Conservation (phyloP, 2,888 invertebrate species). For the Parnassius smintheus region DNA sequence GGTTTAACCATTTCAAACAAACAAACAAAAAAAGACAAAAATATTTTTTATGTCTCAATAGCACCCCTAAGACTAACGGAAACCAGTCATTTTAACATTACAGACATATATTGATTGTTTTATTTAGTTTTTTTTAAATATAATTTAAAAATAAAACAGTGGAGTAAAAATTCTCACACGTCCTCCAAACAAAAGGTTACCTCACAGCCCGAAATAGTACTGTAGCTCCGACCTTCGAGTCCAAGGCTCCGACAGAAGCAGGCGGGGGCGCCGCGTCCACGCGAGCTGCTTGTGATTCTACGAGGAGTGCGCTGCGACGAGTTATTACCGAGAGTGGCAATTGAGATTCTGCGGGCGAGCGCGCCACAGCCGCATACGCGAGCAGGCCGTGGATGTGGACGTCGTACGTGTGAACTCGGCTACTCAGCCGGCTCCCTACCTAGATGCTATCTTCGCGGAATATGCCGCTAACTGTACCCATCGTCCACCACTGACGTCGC, state of each 20-base stretch:
- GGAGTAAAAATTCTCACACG: no score
- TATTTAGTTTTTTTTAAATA: no score
- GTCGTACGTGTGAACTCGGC: conserved; percentile 32
- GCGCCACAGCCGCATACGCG: conserved; percentile 37
- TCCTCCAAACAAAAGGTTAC: background rate
- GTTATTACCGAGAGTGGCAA: conserved; percentile 57
- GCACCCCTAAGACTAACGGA: no score
- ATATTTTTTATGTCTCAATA: no score
- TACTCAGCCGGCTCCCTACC: conserved; percentile 5
- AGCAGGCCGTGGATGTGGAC: conserved; percentile 29
- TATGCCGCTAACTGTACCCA: conserved; percentile 27
- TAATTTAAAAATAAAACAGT: no score
- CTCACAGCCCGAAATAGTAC: conserved; percentile 11
- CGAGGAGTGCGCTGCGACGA: conserved; percentile 41
- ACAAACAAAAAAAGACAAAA: no score
- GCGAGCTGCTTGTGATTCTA: conserved; percentile 51
- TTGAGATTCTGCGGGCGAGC: conserved; percentile 55
- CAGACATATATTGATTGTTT: no score
- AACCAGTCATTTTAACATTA: no score
- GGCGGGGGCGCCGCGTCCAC: conserved; percentile 24
- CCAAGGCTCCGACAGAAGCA: conserved; percentile 12
- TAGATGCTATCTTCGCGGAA: conserved; percentile 17
- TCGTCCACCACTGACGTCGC: conserved; percentile 9
- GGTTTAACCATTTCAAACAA: no score
- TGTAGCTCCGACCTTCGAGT: conserved; percentile 18